Evolutionary conservation across 2,113 vertebrate genomes (phyloP), one percentile per base, ranked within the genome.

Genomic region (Dendrocopos noguchii): DNA sequence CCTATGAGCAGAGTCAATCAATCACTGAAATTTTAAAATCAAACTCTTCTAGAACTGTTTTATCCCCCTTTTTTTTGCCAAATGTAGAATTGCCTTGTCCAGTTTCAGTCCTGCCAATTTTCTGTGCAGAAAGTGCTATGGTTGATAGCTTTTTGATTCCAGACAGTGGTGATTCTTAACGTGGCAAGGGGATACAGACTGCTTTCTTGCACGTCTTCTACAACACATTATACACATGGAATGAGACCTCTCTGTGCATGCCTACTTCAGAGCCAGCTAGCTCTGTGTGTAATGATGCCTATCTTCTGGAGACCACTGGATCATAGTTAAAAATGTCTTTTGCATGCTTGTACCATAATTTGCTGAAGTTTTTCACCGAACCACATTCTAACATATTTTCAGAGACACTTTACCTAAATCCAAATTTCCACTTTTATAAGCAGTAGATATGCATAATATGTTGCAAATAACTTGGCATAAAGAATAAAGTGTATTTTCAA

Each of bases 11-110:
- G 47, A 87, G 84, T 89, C 78, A 83, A 83, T 96, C 86, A 92
- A 91, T 92, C 91, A 92, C 75, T 82, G 42, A 65, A 88, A 90
- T 92, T 90, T 93, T 74, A 71, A 94, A 84, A 77, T 66, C 87
- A 91, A 50, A 81, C 80, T 88, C 46, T 46, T 36, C 81, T 14
- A 17, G 67, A 80, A 84, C 46, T 77, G 31, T 82, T 81, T 82
- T 59, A 46, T 74, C 25, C 64, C 14, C 28, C 39, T 39, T 67
- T 52, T 52, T 91, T 90, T 81, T 63, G 55, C 60, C 64, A 84
- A 56, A 83, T 52, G 52, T 27, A 47, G 27, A 9, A 67, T 47
- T 84, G 39, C 56, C 11, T 70, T 63, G 25, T 36, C 53, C 44
- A 7, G 27, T 63, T 52, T 59, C 15, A 9, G 18, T 64, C 22